A percentile compares a stretch with the other conserved stretches of the same genome.
These are phyloP conservation scores for Thereva unica DNA, from an alignment of 2,888 invertebrate species.

Conservation along the genomic window DNA sequence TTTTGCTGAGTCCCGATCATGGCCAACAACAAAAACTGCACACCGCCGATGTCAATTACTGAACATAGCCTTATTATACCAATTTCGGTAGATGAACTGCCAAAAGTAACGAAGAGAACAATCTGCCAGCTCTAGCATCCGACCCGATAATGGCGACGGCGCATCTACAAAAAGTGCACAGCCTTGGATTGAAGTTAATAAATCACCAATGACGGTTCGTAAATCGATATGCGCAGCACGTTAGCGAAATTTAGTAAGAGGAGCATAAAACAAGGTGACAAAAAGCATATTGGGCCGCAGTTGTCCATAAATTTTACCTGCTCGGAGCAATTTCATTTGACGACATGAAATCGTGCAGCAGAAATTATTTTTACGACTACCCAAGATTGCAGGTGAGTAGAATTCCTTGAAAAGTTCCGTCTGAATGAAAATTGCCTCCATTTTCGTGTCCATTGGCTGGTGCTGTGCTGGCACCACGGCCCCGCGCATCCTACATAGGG, in stretches of 20 bases:
- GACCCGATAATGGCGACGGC: conserved; percentile 1
- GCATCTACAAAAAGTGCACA: conserved; percentile 13
- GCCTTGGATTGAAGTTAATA: conserved; percentile 22
- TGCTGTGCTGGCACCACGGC: background rate
- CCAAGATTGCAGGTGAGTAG: conserved; percentile 4
- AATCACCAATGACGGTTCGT: conserved; percentile 32
- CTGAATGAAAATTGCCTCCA: background rate
- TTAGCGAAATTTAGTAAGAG: conserved; percentile 35
- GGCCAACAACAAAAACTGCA: no score
- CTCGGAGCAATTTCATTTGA: conserved; percentile 29
- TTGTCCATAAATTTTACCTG: conserved; percentile 33
- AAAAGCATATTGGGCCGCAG: conserved; percentile 33
- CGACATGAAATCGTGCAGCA: conserved; percentile 33
- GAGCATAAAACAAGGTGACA: conserved; percentile 28
- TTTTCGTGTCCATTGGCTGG: background rate
- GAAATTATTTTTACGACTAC: conserved; percentile 29
- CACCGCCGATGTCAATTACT: no score
- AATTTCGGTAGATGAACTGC: no score
- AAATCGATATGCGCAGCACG: conserved; percentile 36
- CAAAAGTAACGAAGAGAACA: no score
- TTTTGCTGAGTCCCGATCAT: no score
- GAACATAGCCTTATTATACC: no score
- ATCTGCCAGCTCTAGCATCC: background rate
- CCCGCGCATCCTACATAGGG: conserved; percentile 7
- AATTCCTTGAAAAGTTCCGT: conserved; percentile 20